Evolutionary conservation across 1,140 invertebrate genomes (phyloP).

Genomic region (Calliphora vicina): DNA sequence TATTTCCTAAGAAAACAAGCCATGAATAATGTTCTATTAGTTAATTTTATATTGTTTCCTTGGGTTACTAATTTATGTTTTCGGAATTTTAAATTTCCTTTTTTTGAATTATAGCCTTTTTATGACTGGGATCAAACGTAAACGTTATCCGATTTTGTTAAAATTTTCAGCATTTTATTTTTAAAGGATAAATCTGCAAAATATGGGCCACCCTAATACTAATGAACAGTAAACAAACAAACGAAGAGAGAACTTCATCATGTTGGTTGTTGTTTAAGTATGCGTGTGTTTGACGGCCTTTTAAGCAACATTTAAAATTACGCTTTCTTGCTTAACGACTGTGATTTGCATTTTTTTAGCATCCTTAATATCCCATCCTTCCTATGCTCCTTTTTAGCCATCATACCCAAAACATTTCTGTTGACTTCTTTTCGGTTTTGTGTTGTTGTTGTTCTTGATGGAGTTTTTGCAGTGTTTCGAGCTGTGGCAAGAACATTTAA

Average conservation of each 20-base stretch:
- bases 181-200: too few relatives aligned
- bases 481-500: background rate
- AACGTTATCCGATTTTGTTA: too few relatives aligned
- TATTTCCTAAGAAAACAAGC: too few relatives aligned
- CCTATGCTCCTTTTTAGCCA: background rate
- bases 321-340: conserved; percentile 23
- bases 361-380: background rate
- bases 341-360: conserved; percentile 19
- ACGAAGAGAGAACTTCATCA: background rate
- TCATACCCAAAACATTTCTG: background rate
- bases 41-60: too few relatives aligned
- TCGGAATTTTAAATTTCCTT: too few relatives aligned
- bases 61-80: too few relatives aligned
- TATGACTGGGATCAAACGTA: too few relatives aligned
- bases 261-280: conserved; percentile 17
- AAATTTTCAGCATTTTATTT: too few relatives aligned
- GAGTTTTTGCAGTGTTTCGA: too few relatives aligned
- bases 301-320: conserved; percentile 31
- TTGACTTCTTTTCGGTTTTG: background rate
- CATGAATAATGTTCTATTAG: too few relatives aligned
- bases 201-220: background rate
- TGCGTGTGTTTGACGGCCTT: conserved; percentile 32
- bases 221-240: background rate
- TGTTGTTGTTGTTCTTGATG: too few relatives aligned
- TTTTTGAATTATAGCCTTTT: too few relatives aligned